Conservation (phyloP, 2,888 invertebrate species). For the Drosophila prolongata region DNA sequence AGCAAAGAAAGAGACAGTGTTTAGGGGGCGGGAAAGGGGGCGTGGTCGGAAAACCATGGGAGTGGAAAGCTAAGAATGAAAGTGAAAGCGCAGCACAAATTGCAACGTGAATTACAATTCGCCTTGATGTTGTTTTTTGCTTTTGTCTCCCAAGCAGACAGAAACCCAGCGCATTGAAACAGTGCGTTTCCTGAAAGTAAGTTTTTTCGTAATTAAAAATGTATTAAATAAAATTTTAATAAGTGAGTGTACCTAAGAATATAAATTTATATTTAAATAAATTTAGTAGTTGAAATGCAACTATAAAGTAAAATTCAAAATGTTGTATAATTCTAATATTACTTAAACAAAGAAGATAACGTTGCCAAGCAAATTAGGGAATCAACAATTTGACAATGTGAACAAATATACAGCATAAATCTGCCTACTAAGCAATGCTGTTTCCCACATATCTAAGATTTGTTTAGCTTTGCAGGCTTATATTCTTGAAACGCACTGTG, state of each 20-base stretch:
- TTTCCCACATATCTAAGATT: not conserved
- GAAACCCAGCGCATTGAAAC: conserved; percentile 16
- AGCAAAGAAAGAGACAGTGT: conserved; percentile 15
- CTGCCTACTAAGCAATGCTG: too few relatives aligned
- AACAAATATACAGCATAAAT: too few relatives aligned
- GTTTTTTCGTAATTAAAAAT: not conserved
- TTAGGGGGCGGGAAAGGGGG: not conserved
- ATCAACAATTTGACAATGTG: too few relatives aligned
- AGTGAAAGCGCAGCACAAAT: conserved; percentile 68
- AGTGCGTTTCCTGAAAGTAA: conserved; percentile 14
- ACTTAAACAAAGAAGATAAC: too few relatives aligned
- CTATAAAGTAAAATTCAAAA: too few relatives aligned
- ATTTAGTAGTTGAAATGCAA: too few relatives aligned
- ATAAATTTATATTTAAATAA: too few relatives aligned
- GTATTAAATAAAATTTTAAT: not conserved
- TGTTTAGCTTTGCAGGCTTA: not conserved
- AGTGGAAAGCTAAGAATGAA: conserved; percentile 26
- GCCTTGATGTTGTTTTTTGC: conserved; percentile 22
- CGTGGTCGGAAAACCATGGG: conserved; percentile 9
- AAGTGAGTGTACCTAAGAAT: too few relatives aligned
- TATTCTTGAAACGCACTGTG: conserved; percentile 4
- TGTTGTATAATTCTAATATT: too few relatives aligned
- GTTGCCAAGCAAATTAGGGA: too few relatives aligned
- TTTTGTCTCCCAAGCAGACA: conserved; percentile 7
- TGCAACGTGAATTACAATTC: conserved; percentile 74